phyloP scores from a whole-genome alignment of 2,797 vertebrate species.

The Graptemys geographica region DNA sequence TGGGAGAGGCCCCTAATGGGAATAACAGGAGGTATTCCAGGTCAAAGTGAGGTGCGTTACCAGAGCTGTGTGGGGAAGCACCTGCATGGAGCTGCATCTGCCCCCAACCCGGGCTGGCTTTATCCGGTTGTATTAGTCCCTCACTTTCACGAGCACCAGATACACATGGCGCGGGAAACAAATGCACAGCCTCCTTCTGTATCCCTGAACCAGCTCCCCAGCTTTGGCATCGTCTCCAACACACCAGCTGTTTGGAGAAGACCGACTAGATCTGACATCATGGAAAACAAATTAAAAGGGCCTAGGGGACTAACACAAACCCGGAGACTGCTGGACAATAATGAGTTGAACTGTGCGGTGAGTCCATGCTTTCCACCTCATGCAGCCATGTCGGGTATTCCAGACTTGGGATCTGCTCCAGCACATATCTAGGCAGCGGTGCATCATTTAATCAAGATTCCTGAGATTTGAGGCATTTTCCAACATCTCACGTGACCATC shows the following conservation, averaged over 20 bases:
- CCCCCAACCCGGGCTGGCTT: not conserved
- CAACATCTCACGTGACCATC: not conserved
- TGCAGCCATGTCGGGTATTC: not conserved
- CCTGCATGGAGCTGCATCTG: not conserved
- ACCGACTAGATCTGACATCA: not conserved
- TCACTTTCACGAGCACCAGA: not conserved
- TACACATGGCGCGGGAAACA: not conserved
- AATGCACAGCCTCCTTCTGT: not conserved
- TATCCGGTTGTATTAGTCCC: not conserved
- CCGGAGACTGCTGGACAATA: conserved; percentile 20
- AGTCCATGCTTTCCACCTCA: not conserved
- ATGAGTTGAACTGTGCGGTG: not conserved
- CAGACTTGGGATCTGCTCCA: not conserved
- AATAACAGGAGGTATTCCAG: conserved; percentile 18
- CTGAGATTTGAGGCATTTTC: not conserved
- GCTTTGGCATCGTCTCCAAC: not conserved
- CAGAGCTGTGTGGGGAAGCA: conserved; percentile 17
- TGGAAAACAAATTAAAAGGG: not conserved
- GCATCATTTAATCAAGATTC: not conserved
- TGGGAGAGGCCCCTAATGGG: not conserved
- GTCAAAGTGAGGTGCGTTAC: conserved; percentile 1
- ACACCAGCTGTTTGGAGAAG: not conserved
- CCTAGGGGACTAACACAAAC: not conserved
- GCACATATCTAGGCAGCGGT: not conserved
- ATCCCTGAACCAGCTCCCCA: not conserved